A percentile compares a stretch with the other conserved stretches of the same genome.
Conservation (phyloP, 2,888 invertebrate species). For the Zonitis immaculata region DNA sequence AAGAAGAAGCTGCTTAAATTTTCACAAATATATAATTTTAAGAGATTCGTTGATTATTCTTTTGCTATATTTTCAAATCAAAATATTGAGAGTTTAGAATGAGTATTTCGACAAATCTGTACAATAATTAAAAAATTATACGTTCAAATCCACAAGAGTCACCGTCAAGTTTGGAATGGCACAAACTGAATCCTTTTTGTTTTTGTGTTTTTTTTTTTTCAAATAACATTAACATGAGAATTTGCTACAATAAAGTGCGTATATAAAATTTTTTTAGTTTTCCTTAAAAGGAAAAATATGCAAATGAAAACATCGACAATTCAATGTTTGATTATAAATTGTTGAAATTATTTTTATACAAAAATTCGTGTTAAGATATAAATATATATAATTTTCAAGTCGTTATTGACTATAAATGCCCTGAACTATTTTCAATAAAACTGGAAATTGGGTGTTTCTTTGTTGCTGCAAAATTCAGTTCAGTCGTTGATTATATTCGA, state of each 20-base stretch:
- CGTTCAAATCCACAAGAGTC: not conserved
- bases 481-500: slow-evolving; percentile 13
- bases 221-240: too few relatives aligned
- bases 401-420: slow-evolving; percentile 20
- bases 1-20: too few relatives aligned
- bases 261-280: too few relatives aligned
- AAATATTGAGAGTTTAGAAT: not conserved
- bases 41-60: not conserved
- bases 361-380: not conserved
- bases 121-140: not conserved
- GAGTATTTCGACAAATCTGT: not conserved
- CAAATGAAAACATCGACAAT: too few relatives aligned
- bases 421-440: slow-evolving; percentile 13
- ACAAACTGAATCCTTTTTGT: too few relatives aligned
- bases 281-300: too few relatives aligned
- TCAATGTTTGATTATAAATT: not conserved
- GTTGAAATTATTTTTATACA: not conserved
- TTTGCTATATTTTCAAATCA: not conserved
- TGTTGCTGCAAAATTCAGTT: slow-evolving; percentile 5
- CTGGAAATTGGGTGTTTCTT: slow-evolving; percentile 5
- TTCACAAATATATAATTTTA: too few relatives aligned
- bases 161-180: not conserved
- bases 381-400: slow-evolving; percentile 12
- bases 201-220: too few relatives aligned
- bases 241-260: too few relatives aligned